Conservation (phyloP, 2,113 vertebrate genomes). For the Cynoglossus semilaevis region DNA sequence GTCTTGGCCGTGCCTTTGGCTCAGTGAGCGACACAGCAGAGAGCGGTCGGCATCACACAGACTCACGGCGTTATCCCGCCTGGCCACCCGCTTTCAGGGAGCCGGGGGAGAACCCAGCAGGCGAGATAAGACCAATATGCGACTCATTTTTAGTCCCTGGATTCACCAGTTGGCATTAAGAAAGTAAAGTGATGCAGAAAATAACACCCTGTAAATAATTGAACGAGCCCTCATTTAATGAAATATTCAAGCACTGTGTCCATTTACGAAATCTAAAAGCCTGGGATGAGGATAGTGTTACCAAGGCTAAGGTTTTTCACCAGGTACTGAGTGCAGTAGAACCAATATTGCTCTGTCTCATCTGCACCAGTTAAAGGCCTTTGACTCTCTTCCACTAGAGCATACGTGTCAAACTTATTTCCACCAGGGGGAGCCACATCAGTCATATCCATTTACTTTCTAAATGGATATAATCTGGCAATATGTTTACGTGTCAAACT, state of each 20-base stretch:
- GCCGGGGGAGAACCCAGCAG: slow-evolving; percentile 44
- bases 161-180: slow-evolving; percentile 71
- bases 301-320: slow-evolving; percentile 40
- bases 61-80: slow-evolving; percentile 55
- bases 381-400: background rate
- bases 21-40: slow-evolving; percentile 50
- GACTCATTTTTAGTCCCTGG: slow-evolving; percentile 71
- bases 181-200: slow-evolving; percentile 70
- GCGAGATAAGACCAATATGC: slow-evolving; percentile 74
- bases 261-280: slow-evolving; percentile 58
- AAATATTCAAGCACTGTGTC: slow-evolving; percentile 65
- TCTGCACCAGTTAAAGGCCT: background rate
- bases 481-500: too few relatives aligned
- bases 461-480: too few relatives aligned
- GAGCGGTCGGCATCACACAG: slow-evolving; percentile 32
- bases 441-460: too few relatives aligned
- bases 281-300: slow-evolving; percentile 60
- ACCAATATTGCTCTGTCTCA: slow-evolving; percentile 29
- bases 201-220: slow-evolving; percentile 75
- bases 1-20: slow-evolving; percentile 20
- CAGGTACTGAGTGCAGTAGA: slow-evolving; percentile 27
- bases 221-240: slow-evolving; percentile 72
- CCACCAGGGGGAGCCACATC: too few relatives aligned
- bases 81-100: slow-evolving; percentile 41
- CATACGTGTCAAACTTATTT: too few relatives aligned